Conservation (phyloP, 2,888 invertebrate species). For the Drosophila bunnanda region DNA sequence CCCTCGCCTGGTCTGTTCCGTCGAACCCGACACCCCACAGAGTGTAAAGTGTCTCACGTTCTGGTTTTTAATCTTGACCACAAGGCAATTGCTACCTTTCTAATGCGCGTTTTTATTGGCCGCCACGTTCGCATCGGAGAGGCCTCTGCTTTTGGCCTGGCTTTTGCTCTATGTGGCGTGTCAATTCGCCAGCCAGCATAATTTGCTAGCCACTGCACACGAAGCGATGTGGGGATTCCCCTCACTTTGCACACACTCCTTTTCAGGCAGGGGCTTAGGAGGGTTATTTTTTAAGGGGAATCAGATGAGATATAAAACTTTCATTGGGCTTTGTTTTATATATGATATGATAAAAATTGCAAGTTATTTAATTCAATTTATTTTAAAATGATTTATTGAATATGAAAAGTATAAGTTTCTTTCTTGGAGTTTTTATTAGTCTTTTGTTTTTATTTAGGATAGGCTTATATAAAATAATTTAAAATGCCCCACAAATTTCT, state of each 20-base stretch:
- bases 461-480: no score
- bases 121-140: slow-evolving; percentile 36
- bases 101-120: slow-evolving; percentile 77
- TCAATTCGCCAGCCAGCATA: slow-evolving; percentile 80
- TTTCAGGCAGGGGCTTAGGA: neutral
- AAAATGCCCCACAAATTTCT: no score
- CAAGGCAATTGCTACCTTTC: slow-evolving; percentile 80
- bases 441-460: no score
- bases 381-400: no score
- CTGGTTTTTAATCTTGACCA: slow-evolving; percentile 77
- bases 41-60: slow-evolving; percentile 50
- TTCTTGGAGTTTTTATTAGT: no score
- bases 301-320: neutral
- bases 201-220: slow-evolving; percentile 74
- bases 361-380: neutral
- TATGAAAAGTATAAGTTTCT: no score
- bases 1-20: slow-evolving; percentile 67
- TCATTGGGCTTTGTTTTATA: neutral
- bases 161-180: slow-evolving; percentile 56
- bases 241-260: slow-evolving; percentile 7
- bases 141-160: slow-evolving; percentile 39
- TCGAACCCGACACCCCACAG: slow-evolving; percentile 34
- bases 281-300: neutral
- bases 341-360: neutral
- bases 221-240: slow-evolving; percentile 48